These are phyloP conservation scores for Drosophila mercatorum DNA, from an alignment of 2,888 invertebrate genomes.

Conservation along the genomic window DNA sequence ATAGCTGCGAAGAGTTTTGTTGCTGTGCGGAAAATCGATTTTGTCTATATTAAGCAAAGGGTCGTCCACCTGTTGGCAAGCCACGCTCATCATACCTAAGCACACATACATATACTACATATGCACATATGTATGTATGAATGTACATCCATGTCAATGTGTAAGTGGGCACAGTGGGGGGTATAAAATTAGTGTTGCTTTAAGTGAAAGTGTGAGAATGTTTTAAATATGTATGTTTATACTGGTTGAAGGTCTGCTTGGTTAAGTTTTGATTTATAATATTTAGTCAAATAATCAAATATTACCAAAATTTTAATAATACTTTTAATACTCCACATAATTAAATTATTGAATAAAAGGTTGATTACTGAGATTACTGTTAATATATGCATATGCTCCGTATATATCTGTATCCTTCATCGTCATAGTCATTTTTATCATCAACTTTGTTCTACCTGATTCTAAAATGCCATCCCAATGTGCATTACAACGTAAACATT, in stretches of 20 bases:
- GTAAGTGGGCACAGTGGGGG: conserved; percentile 7
- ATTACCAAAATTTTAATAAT: neutral
- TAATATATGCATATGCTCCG: neutral
- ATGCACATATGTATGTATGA: neutral
- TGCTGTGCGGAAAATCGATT: conserved; percentile 48
- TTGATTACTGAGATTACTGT: neutral
- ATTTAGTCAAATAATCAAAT: neutral
- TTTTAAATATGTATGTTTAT: conserved; percentile 1
- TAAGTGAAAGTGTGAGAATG: neutral
- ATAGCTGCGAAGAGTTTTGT: neutral
- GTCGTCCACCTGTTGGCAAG: conserved; percentile 68
- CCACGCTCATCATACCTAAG: conserved; percentile 33
- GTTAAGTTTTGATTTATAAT: neutral
- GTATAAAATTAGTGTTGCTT: conserved; percentile 5
- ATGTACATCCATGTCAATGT: neutral
- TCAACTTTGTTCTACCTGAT: conserved; percentile 2
- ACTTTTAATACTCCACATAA: neutral
- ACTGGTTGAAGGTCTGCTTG: neutral
- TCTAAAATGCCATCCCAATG: conserved; percentile 46
- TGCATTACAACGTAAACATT: conserved; percentile 75
- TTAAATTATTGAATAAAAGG: neutral
- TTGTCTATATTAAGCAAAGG: conserved; percentile 43
- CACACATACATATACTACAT: neutral
- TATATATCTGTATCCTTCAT: no score
- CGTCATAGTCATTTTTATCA: neutral